A percentile compares a stretch with the other conserved stretches of the same genome.
Conservation (phyloP, 2,797 vertebrate species). For the Bufotes viridis region DNA sequence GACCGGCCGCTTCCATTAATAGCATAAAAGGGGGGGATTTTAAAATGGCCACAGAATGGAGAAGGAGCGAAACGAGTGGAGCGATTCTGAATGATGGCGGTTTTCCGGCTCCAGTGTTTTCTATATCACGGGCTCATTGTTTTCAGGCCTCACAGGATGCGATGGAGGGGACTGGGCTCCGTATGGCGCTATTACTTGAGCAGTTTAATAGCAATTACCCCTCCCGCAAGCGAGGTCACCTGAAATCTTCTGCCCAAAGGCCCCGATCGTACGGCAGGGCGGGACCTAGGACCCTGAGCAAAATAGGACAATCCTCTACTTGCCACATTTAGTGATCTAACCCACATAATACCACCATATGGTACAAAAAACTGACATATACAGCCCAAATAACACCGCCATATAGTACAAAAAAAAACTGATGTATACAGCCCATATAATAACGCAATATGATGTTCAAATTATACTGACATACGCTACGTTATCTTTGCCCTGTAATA, state of each 20-base stretch:
- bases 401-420: not conserved
- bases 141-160: no score
- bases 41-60: conserved; percentile 14
- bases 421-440: no score
- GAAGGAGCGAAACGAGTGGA: not conserved
- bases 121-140: not conserved
- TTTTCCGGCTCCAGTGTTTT: not conserved
- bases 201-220: not conserved
- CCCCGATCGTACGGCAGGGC: no score
- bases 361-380: not conserved
- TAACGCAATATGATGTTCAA: no score
- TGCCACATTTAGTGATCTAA: not conserved
- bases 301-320: not conserved
- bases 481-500: no score
- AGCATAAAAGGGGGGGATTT: not conserved
- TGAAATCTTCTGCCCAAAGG: not conserved
- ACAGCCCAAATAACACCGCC: not conserved
- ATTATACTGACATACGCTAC: no score
- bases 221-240: not conserved
- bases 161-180: no score
- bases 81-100: not conserved
- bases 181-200: not conserved
- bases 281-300: no score
- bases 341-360: not conserved
- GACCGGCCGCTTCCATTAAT: not conserved